Base-by-base conservation (phyloP, 2,888 invertebrate species). In the Halictus quadricinctus region DNA sequence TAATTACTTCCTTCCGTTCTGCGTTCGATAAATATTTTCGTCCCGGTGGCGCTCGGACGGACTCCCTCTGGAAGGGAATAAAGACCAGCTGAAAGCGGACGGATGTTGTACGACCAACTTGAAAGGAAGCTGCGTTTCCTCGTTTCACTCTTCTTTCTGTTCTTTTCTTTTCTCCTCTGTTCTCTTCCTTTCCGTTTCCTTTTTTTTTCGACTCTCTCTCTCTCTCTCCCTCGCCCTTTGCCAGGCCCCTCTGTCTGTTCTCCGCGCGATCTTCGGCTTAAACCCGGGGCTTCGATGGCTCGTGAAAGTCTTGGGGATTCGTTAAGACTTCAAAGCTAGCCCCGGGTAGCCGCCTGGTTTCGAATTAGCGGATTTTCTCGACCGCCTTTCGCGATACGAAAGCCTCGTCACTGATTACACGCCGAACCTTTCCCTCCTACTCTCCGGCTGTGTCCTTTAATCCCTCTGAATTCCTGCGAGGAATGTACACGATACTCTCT, bases 241-340 rank as follows among this genome's bases (percentile, higher is more conserved):
- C 64, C 10, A 25, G 43, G 21, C 8, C 13, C 50, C 58, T 80
- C 48, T 54, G 50, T 46, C 60, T 54, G 36, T 54, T 43, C 50
- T 41, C n/a, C 3, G 60, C 70, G 6, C 54, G 60, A 46, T 73
- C 72, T 76, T 80, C 50, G 79, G 54, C 76, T 86, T 83, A 88
- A 85, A 78, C 60, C 60, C 54, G 66, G 15, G 64, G 83, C 81
- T 86, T 83, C 87, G 89, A 90, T 89, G 86, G 85, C 80, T 88
- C 85, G 83, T 85, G 83, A 88, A 90, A 88, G 88, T 90, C 87
- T 86, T 83, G 66, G 73, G 64, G 87, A 87, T 90, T 90, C 88
- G 89, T 88, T 90, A 87, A 86, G 85, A 91, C 89, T 88, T 92
- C 91, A 91, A 92, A 92, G 91, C 84, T 29, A 76, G 79, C 73